Conservation (phyloP, 2,113 vertebrate genomes). For the Spheniscus mendiculus region DNA sequence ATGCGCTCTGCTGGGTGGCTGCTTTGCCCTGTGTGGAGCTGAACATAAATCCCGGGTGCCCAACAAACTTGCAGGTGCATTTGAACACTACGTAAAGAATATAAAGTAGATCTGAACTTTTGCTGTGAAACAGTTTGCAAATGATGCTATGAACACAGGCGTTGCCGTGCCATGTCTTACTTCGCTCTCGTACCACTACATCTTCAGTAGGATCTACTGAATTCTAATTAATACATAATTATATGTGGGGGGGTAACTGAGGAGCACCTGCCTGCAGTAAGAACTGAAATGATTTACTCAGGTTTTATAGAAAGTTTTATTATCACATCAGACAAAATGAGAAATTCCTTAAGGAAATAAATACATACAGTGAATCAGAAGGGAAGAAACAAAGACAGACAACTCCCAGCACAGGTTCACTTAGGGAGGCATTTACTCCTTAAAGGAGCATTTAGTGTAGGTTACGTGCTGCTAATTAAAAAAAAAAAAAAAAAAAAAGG, state of each 20-base stretch:
- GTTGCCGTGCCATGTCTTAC: accelerated
- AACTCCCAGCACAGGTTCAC: background rate
- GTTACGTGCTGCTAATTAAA: background rate
- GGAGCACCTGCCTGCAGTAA: background rate
- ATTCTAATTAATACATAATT: no score
- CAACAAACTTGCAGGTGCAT: background rate
- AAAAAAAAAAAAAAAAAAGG: background rate
- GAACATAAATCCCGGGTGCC: background rate
- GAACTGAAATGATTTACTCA: background rate
- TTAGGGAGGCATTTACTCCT: background rate
- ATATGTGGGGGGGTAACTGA: background rate
- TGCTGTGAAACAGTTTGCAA: background rate
- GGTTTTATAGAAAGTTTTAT: background rate
- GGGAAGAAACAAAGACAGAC: background rate
- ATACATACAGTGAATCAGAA: accelerated
- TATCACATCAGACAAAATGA: background rate
- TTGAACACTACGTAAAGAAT: background rate
- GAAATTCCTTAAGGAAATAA: background rate
- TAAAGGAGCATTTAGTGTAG: background rate
- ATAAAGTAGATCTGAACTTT: background rate
- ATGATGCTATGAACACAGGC: accelerated
- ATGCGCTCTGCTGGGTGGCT: background rate
- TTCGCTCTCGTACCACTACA: accelerated
- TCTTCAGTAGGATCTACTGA: background rate
- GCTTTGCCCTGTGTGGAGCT: accelerated